Evolutionary conservation across 2,797 vertebrate species (phyloP), one percentile per base, ranked within the genome.

Genomic region (Centropyge bicolor): DNA sequence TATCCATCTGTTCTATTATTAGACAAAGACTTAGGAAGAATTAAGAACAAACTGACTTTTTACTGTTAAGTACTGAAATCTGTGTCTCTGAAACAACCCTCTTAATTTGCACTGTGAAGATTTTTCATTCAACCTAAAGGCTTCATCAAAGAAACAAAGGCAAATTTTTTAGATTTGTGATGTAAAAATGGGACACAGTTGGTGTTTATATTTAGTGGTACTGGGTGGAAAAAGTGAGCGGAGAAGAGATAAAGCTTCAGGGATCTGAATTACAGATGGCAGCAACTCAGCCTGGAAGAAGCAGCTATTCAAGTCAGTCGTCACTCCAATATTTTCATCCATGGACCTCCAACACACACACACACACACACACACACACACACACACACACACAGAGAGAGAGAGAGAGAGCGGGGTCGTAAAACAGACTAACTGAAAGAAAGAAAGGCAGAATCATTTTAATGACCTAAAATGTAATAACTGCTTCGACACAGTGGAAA

Each of bases 221-320:
- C 7, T 74, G 78, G 79, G 52, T 56, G 31, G 69, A 62, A 41
- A 36, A 24, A 56, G 69, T 24, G 65, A 76, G 72, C 66, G 67
- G 52, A 71, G 65, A 55, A 61, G 79, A 84, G 61, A 61, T 69
- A 72, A 74, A 72, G 77, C 80, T 79, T 76, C 54, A 60, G 83
- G 78, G 85, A 85, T 77, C 70, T 65, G 80, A 70, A 74, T 77
- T 94, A 91, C 93, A 94, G 94, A 94, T 94, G 93, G 94, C 88
- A 89, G 86, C 91, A 92, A 92, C 87, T 89, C 81, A 84, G 92
- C 91, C 91, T 93, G 89, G 82, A 94, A 92, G 93, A 93, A 92
- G 81, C 59, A 83, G 76, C 74, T 86, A 81, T 83, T 92, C 94
- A 94, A 93, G 93, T 94, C 91, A 95, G 84, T 88, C 83, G 83